These are phyloP conservation scores for Apoderus coryli DNA, from an alignment of 2,888 invertebrate species.

Conservation along the genomic window DNA sequence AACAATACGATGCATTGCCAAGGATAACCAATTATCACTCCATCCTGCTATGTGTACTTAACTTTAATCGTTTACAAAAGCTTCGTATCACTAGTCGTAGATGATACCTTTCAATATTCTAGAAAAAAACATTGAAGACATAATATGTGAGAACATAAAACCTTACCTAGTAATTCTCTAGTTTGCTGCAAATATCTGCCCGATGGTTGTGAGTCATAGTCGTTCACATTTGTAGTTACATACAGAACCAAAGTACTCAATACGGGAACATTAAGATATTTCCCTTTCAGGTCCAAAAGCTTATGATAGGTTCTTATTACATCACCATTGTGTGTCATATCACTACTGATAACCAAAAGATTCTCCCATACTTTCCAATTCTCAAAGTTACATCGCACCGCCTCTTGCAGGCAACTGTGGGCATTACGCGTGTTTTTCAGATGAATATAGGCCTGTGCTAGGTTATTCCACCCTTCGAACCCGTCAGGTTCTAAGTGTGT, in stretches of 20 bases:
- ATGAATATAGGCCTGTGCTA: slow-evolving; percentile 85
- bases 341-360: slow-evolving; percentile 72
- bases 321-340: slow-evolving; percentile 74
- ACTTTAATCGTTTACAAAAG: no score
- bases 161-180: slow-evolving; percentile 19
- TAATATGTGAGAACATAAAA: not conserved
- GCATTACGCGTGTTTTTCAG: slow-evolving; percentile 76
- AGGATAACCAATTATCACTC: no score
- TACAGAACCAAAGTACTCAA: slow-evolving; percentile 57
- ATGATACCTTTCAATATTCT: not conserved
- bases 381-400: slow-evolving; percentile 81
- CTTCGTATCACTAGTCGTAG: no score
- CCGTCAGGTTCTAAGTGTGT: slow-evolving; percentile 76
- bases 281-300: slow-evolving; percentile 69
- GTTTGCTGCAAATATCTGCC: slow-evolving; percentile 27
- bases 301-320: slow-evolving; percentile 67
- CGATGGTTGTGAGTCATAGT: slow-evolving; percentile 44
- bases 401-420: slow-evolving; percentile 72
- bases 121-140: not conserved
- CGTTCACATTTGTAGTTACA: slow-evolving; percentile 45
- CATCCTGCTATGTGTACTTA: no score
- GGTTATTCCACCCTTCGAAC: slow-evolving; percentile 97
- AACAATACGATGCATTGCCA: no score
- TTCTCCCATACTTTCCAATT: slow-evolving; percentile 97
- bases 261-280: slow-evolving; percentile 64